Conservation (phyloP, 2,797 vertebrate genomes). For the Limnodromus scolopaceus region DNA sequence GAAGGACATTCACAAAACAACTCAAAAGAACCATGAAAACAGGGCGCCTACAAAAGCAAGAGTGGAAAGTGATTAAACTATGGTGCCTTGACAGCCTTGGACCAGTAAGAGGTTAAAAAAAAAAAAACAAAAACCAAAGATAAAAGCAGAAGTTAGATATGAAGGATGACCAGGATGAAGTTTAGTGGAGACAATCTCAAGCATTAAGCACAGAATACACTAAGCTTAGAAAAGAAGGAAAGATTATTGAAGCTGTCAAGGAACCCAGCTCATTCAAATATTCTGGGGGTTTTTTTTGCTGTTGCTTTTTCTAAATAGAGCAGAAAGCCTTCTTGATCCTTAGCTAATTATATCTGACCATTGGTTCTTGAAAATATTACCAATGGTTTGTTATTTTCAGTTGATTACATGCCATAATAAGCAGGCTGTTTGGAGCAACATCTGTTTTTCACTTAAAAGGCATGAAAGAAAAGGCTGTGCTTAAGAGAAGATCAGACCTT, state of each 20-base stretch:
- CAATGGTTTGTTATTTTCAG: neutral
- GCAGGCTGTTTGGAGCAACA: neutral
- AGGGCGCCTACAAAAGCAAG: neutral
- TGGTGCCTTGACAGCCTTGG: slow-evolving; percentile 10
- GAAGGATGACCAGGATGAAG: slow-evolving; percentile 28
- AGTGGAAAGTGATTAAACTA: neutral
- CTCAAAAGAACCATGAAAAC: neutral
- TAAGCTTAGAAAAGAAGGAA: slow-evolving; percentile 10
- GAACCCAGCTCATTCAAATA: neutral
- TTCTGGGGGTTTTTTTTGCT: neutral
- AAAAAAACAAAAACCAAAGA: neutral
- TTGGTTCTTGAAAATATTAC: neutral
- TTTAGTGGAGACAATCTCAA: slow-evolving; percentile 9
- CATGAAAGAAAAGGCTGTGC: neutral
- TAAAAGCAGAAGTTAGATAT: neutral
- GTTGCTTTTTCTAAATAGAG: neutral
- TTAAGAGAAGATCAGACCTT: neutral
- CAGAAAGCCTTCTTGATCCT: neutral
- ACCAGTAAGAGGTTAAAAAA: neutral
- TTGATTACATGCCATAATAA: neutral
- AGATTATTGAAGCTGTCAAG: neutral
- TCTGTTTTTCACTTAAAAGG: neutral
- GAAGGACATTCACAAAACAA: neutral
- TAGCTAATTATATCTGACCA: neutral
- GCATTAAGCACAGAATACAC: slow-evolving; percentile 21